phyloP scores from a whole-genome alignment of 2,888 invertebrate genomes.

The Euplexia lucipara region DNA sequence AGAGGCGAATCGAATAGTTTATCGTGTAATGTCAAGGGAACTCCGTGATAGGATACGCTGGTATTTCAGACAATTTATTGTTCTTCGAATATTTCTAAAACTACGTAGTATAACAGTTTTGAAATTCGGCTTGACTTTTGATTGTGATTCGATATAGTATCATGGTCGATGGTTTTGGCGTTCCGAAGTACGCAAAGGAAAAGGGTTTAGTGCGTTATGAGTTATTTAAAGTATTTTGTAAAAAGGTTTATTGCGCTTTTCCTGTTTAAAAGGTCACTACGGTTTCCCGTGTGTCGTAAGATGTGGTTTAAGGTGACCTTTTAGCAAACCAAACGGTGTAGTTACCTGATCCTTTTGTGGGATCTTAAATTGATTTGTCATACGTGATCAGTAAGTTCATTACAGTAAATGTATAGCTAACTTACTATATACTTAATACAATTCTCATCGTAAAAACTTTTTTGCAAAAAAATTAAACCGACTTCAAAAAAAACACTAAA shows the following conservation, averaged over 20 bases:
- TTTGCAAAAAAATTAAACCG: no score
- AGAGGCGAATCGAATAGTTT: slow-evolving; percentile 47
- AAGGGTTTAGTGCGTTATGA: not conserved
- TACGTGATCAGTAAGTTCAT: no score
- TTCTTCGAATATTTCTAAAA: slow-evolving; percentile 54
- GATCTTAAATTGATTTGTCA: not conserved
- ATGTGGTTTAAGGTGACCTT: not conserved
- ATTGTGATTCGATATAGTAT: slow-evolving; percentile 20
- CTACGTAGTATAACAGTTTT: slow-evolving; percentile 29
- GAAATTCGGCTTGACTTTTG: slow-evolving; percentile 43
- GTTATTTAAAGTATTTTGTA: slow-evolving; percentile 8
- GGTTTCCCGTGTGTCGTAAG: not conserved
- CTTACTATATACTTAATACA: no score
- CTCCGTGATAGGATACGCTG: slow-evolving; percentile 76
- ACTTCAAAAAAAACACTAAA: no score
- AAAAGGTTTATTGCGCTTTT: slow-evolving; percentile 14
- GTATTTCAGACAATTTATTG: slow-evolving; percentile 65
- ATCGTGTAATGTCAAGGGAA: slow-evolving; percentile 80
- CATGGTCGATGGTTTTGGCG: slow-evolving; percentile 15
- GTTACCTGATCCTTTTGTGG: not conserved
- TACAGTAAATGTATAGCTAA: no score
- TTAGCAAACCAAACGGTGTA: not conserved
- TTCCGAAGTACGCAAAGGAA: not conserved
- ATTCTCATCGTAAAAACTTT: no score
- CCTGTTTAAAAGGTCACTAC: not conserved